These are phyloP conservation scores for Hormaphis cornu DNA, from an alignment of 1,140 invertebrate species.

Conservation along the genomic window DNA sequence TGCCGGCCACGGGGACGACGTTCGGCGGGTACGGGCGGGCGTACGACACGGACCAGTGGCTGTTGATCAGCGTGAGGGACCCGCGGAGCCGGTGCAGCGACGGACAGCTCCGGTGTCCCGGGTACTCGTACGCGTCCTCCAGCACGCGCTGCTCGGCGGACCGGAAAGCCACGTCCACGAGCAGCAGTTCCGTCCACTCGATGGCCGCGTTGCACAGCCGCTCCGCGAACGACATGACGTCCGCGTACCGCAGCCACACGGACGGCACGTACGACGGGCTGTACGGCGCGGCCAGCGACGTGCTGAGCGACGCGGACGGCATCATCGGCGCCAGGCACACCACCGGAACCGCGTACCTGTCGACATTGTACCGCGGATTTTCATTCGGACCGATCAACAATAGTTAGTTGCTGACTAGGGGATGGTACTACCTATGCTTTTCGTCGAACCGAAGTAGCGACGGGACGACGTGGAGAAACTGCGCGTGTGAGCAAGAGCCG, in stretches of 20 bases:
- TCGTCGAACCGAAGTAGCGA: too few species aligned
- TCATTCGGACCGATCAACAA: too few species aligned
- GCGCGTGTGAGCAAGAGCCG: too few species aligned
- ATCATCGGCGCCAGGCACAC: not conserved
- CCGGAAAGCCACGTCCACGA: not conserved
- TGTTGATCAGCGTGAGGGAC: slow-evolving; percentile 49
- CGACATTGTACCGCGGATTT: too few species aligned
- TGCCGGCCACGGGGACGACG: slow-evolving; percentile 50
- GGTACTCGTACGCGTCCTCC: not conserved
- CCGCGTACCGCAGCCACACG: not conserved
- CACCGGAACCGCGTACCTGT: not conserved
- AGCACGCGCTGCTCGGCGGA: not conserved
- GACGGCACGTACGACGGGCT: slow-evolving; percentile 4
- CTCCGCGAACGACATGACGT: not conserved
- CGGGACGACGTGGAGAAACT: too few species aligned
- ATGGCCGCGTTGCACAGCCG: not conserved
- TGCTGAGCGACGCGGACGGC: not conserved
- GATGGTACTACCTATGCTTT: too few species aligned
- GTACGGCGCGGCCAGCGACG: not conserved
- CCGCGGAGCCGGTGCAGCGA: not conserved
- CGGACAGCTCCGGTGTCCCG: not conserved
- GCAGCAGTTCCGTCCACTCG: not conserved
- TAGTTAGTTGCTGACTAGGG: too few species aligned
- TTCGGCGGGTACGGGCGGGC: slow-evolving; percentile 45
- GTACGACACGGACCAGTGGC: slow-evolving; percentile 47